These are phyloP conservation scores for Mirza zaza DNA, from an alignment of 2,113 vertebrate genomes.

Conservation along the genomic window DNA sequence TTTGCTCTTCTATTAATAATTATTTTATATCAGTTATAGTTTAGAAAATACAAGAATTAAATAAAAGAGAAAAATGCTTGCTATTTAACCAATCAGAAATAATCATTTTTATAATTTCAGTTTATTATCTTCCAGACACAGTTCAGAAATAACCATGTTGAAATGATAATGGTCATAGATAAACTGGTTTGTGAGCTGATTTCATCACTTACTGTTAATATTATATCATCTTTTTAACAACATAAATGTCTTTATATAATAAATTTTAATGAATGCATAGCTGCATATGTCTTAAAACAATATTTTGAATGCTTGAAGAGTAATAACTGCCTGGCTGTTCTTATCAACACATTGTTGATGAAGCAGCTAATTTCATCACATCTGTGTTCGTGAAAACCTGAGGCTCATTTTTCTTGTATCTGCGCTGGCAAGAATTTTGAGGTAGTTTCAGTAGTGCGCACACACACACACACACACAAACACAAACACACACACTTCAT, in stretches of 20 bases:
- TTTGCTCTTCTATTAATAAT: not conserved
- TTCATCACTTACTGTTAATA: not conserved
- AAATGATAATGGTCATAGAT: not conserved
- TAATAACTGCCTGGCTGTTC: not conserved
- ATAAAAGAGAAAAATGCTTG: not conserved
- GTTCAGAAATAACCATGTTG: not conserved
- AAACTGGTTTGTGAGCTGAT: not conserved
- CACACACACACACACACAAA: not conserved
- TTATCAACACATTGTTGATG: not conserved
- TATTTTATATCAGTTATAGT: not conserved
- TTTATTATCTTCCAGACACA: not conserved
- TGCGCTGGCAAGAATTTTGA: conserved; percentile 1
- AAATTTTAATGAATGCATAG: not conserved
- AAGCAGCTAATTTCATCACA: conserved; percentile 32
- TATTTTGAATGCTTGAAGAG: not conserved
- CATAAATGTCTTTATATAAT: not conserved
- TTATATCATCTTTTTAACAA: not conserved
- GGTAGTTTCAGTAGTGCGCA: not conserved
- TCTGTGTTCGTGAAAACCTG: not conserved
- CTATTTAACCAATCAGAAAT: not conserved
- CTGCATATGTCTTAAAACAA: not conserved
- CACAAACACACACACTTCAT: not conserved
- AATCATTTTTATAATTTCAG: not conserved
- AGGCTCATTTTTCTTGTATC: not conserved
- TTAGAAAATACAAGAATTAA: not conserved